Conservation (phyloP, 1,140 invertebrate genomes). For the Calliphora vicina region DNA sequence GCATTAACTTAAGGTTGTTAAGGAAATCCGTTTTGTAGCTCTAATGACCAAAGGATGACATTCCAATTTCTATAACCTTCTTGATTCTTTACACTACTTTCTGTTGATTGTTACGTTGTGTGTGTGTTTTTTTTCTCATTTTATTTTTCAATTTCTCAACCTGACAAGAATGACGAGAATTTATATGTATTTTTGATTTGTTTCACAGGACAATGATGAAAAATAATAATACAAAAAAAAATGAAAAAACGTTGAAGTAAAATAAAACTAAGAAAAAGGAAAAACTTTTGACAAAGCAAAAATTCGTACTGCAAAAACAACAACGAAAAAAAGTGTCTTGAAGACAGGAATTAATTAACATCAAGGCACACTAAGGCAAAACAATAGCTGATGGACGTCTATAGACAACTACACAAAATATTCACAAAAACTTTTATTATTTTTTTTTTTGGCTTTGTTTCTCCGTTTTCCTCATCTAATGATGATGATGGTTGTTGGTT, state of each 20-base stretch:
- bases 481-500: conserved; percentile 1
- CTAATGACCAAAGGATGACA: conserved; percentile 34
- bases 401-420: neutral
- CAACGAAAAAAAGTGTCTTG: conserved; percentile 10
- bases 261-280: neutral
- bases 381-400: conserved; percentile 22
- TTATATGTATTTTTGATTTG: conserved; percentile 23
- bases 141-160: conserved; percentile 18
- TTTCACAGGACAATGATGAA: conserved; percentile 8
- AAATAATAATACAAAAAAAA: conserved; percentile 24
- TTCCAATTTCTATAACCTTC: neutral
- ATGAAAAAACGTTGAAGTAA: neutral
- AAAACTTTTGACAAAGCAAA: conserved; percentile 28
- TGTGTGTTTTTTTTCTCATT: too few species aligned
- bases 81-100: neutral
- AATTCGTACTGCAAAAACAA: neutral
- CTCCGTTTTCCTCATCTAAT: neutral
- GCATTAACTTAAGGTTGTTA: conserved; percentile 4
- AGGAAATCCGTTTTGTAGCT: conserved; percentile 19
- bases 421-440: neutral
- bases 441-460: neutral
- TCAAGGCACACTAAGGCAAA: neutral
- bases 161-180: conserved; percentile 30
- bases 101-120: neutral
- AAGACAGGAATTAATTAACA: conserved; percentile 35